Conservation (phyloP, 2,113 vertebrate species). For the Bambusicola thoracicus region DNA sequence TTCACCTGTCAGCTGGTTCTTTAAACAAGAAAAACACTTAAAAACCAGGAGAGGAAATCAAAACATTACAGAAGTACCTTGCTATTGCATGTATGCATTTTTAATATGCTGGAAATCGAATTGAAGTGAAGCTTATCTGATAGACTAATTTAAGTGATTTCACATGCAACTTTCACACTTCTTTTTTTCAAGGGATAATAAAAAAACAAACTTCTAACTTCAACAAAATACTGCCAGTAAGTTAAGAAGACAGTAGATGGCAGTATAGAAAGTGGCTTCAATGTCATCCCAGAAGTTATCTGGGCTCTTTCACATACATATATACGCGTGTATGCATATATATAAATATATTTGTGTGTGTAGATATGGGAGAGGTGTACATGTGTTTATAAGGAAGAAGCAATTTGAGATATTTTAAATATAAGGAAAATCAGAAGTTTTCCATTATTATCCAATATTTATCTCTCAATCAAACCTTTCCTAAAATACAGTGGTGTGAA, state of each 20-base stretch:
- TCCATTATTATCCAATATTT: neutral
- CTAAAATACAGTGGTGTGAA: neutral
- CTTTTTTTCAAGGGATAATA: neutral
- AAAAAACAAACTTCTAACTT: neutral
- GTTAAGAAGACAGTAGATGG: neutral
- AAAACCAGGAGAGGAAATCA: neutral
- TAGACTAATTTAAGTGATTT: neutral
- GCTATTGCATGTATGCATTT: neutral
- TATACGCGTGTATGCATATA: neutral
- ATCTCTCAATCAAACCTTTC: neutral
- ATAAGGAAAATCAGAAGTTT: neutral
- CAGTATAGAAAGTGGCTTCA: conserved; percentile 2
- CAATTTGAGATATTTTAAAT: neutral
- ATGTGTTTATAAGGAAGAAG: neutral
- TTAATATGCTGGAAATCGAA: neutral
- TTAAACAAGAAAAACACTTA: neutral
- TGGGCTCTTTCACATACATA: neutral
- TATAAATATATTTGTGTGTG: neutral
- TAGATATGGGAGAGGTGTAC: neutral
- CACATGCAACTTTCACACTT: neutral
- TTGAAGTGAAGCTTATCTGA: neutral
- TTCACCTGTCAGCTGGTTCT: neutral
- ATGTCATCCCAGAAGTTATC: neutral
- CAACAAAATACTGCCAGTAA: neutral
- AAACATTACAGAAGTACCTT: neutral